These are phyloP conservation scores for Mycalesis mineus DNA, from an alignment of 2,888 invertebrate genomes.

Conservation along the genomic window DNA sequence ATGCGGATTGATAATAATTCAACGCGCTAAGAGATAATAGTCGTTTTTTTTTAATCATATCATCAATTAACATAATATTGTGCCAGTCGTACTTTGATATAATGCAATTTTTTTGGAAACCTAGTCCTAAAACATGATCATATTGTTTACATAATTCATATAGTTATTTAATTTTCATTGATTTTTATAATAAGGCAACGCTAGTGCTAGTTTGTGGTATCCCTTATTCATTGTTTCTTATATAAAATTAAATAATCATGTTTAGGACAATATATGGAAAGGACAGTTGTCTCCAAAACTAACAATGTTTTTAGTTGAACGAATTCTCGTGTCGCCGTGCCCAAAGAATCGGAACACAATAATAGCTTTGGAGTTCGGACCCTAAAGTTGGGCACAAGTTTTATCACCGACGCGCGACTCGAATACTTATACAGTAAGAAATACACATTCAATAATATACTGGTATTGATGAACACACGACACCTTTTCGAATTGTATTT, in stretches of 20 bases:
- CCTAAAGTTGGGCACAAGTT: constrained; percentile 18
- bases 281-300: neutral
- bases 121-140: too few species aligned
- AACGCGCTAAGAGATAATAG: too few species aligned
- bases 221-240: neutral
- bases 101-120: too few species aligned
- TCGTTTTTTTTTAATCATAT: too few species aligned
- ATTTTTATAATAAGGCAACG: neutral
- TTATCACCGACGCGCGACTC: constrained; percentile 4
- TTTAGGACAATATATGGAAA: neutral
- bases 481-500: too few species aligned
- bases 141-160: too few species aligned
- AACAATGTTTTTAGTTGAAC: constrained; percentile 13
- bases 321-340: constrained; percentile 7
- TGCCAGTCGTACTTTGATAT: too few species aligned
- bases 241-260: neutral
- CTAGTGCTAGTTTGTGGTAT: neutral
- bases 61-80: too few species aligned
- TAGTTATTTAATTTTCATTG: too few species aligned
- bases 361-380: constrained; percentile 5
- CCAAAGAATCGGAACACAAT: constrained; percentile 12
- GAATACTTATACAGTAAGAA: neutral
- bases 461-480: too few species aligned
- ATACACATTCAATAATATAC: neutral
- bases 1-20: too few species aligned